Base-by-base conservation (phyloP, 2,113 vertebrate species). In the Struthidea cinerea region DNA sequence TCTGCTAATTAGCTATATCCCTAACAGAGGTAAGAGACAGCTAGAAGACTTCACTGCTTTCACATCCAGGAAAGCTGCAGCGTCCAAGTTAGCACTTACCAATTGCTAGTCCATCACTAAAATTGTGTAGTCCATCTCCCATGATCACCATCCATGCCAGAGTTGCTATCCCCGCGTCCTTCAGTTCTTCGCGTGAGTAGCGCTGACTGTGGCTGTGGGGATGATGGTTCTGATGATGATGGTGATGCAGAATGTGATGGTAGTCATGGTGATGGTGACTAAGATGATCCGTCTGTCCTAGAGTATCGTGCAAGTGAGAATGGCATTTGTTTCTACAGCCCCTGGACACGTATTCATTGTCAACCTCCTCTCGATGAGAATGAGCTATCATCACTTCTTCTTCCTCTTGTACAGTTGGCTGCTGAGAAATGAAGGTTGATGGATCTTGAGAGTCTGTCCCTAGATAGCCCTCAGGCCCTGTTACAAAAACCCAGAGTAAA, bases 61-160 rank as follows among this genome's bases (percentile, higher is more conserved):
- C 19, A 13, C 23, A 50, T 2, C n/a, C 2, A 59, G 41, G 44
- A 63, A 73, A 57, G 70, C 23, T 65, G 32, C 7, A 26, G 41
- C 2, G 1, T 14, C 26, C 7, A 46, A 26, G 47, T 35, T 4
- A 30, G 28, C 37, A 90, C 97, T 97, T 96, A 99, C 98, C 99
- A 50, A 99, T 99, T 2, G 99, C 99, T 11, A 99, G 97, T 63
- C 99, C 99, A 60, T 99, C 99, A 11, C 99, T 99, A 81, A 99
- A 99, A 96, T 99, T 99, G 97, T 99, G 99, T 15, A 99, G 97
- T 3, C 99, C 99, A 15, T 99, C 99, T 8, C 99, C 99, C 99
- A 99, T 99, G 89, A 99, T 99, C 96, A 99, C 99, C 99, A 99
- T 99, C 99, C 99, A 99, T 2, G 99, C 99, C 68, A 99, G 96